Base-by-base conservation (phyloP, 1,140 invertebrate species). In the Drosophila sechellia region DNA sequence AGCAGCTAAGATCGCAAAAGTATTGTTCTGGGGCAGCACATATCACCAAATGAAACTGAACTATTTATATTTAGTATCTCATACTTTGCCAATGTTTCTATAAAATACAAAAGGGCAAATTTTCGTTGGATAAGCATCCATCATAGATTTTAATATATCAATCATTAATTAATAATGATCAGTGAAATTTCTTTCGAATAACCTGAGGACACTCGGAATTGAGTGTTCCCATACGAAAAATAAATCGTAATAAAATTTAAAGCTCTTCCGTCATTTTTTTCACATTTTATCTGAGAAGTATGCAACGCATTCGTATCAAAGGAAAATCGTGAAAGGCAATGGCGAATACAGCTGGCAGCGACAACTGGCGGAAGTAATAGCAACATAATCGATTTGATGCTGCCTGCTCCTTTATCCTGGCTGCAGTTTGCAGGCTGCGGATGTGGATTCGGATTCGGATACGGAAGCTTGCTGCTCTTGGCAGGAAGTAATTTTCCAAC, bases 281-380 rank as follows among this genome's bases (percentile, higher is more conserved):
- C n/a, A 3, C 15, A 20, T 13, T 17, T 37, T 17, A 64, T 31
- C 34, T 10, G 13, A 10, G 48, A 31, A 31, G 43, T 34, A 27
- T 35, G 45, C 37, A 34, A 4, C 13, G 65, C 27, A 40, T 34
- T n/a, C 15, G 17, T 8, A 20, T 69, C 49, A 70, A 57, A 69
- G 43, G 45, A 64, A 68, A 65, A 35, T 43, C 37, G 22, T 48
- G 45, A 27, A 8, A 58, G 39, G 40, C n/a, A 5, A 20, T 45
- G 49, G 43, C 45, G 37, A 66, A 49, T 86, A 79, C 83, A 87
- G 73, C 83, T 86, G 83, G 55, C 60, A 72, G 55, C 70, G 83
- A 71, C 83, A 87, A 71, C 79, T 89, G 83, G 79, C 83, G 83
- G 84, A 86, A 86, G 83, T 86, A 86, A 86, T 86, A 86, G 83